A percentile compares a stretch with the other conserved stretches of the same genome.
Evolutionary conservation across 2,113 vertebrate species (phyloP).

Genomic region (Xiphophorus maculatus): DNA sequence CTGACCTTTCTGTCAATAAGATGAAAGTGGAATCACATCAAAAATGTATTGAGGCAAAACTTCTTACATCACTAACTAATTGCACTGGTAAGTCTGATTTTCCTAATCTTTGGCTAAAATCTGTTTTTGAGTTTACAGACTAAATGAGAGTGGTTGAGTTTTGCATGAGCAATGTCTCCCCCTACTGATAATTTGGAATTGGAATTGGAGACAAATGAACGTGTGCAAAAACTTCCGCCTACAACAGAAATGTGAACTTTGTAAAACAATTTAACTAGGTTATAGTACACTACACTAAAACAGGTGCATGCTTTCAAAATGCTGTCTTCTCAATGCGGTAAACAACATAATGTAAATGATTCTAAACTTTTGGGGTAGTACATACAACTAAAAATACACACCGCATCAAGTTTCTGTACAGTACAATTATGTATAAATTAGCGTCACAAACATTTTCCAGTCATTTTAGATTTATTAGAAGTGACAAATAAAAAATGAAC

Average conservation of each 20-base stretch:
- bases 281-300: background rate
- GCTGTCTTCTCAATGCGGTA: background rate
- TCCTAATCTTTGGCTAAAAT: background rate
- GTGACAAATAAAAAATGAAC: background rate
- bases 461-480: too few species aligned
- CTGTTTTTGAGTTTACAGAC: background rate
- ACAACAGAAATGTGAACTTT: background rate
- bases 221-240: background rate
- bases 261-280: too few species aligned
- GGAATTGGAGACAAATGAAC: background rate
- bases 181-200: conserved; percentile 7
- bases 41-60: background rate
- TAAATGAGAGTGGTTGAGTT: background rate
- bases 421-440: background rate
- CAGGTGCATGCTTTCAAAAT: background rate
- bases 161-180: conserved; percentile 17
- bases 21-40: background rate
- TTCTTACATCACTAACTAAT: background rate
- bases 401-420: background rate
- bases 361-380: background rate
- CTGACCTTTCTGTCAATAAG: too few species aligned
- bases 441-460: too few species aligned
- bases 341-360: background rate
- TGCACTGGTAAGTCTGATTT: background rate
- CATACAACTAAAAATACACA: background rate